Base-by-base conservation (phyloP, 2,888 invertebrate species). In the Cabera pusaria region DNA sequence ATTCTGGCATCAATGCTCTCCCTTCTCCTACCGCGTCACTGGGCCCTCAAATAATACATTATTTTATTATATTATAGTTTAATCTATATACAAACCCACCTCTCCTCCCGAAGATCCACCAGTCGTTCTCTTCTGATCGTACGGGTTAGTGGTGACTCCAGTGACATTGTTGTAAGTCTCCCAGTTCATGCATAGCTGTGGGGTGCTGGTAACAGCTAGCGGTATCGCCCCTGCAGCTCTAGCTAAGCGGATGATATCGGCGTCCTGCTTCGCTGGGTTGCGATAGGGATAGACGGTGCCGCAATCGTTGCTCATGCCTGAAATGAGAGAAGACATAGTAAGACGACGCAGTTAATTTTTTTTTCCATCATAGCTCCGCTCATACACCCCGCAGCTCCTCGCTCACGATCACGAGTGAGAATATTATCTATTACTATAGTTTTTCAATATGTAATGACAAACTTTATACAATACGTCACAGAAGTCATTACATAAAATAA, bases 101-200 rank as follows among this genome's bases (percentile, higher is more conserved):
- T 95, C 96, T 34, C 96, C 96, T 43, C 98, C 98, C 14, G 97
- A 97, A 6, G 97, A 97, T 3, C 98, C 98, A 0, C 98, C 98
- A 2, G 94, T 91, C 0, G 93, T 97, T 50, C 94, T 91, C 12
- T 91, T 91, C 33, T 93, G 92, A 68, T 98, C 94, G 65, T 98
- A 98, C 0, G 98, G 97, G 80, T 98, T 98, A 64, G 91, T 93
- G 0, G 97, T 96, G 22, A 93, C 90, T 0, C 98, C 98, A 18
- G 95, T 94, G 0, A 97, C 92, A 39, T 94, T 94, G 80, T 98
- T 98, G 56, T 92, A 93, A 0, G 96, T 96, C 79, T 98, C 97
- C 93, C 95, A 96, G 87, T 95, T 95, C 92, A 97, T 90, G 63
- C 97, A 97, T 26, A 97, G 87, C 65, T 98, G 97, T 0, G 97